Evolutionary conservation across 2,888 invertebrate genomes (phyloP).

Genomic region (Oscheius sp.): DNA sequence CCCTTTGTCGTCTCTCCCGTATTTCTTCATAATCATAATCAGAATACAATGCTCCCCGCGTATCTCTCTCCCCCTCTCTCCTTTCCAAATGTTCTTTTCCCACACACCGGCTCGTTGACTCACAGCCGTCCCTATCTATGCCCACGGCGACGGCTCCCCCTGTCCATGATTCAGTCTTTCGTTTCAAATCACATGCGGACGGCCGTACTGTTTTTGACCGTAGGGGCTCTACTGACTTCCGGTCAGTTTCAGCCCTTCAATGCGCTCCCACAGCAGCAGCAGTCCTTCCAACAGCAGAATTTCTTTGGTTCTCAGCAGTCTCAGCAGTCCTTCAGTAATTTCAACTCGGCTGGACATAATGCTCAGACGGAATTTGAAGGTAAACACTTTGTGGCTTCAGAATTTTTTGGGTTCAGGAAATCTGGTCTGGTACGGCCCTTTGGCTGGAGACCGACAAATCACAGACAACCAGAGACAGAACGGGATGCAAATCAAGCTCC

Average conservation of each 20-base stretch:
- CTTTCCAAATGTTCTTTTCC: slow-evolving; percentile 9
- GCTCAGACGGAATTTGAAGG: slow-evolving; percentile 21
- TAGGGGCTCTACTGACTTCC: not conserved
- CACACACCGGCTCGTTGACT: not conserved
- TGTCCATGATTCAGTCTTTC: slow-evolving; percentile 33
- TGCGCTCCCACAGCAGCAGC: slow-evolving; percentile 5
- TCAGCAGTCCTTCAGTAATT: not conserved
- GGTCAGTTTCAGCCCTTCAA: slow-evolving; percentile 17
- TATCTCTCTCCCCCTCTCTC: slow-evolving; percentile 3
- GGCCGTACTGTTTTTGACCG: slow-evolving; percentile 27
- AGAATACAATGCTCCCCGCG: not conserved
- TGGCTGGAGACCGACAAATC: slow-evolving; percentile 37
- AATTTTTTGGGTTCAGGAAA: slow-evolving; percentile 33
- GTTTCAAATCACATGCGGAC: slow-evolving; percentile 25
- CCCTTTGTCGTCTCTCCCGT: too few species aligned
- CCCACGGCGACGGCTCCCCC: not conserved
- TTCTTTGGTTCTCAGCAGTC: not conserved
- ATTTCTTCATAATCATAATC: too few species aligned
- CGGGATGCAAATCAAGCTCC: slow-evolving; percentile 43
- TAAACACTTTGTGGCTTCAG: not conserved
- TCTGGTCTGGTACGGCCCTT: slow-evolving; percentile 39
- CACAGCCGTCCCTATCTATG: not conserved
- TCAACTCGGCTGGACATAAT: not conserved
- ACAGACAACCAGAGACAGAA: slow-evolving; percentile 37
- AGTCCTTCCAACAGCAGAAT: slow-evolving; percentile 9